Percentiles rank a stretch among this genome's conserved stretches.
These are phyloP conservation scores for Sebastes alutus DNA, from an alignment of 2,797 vertebrate genomes.

Conservation along the genomic window DNA sequence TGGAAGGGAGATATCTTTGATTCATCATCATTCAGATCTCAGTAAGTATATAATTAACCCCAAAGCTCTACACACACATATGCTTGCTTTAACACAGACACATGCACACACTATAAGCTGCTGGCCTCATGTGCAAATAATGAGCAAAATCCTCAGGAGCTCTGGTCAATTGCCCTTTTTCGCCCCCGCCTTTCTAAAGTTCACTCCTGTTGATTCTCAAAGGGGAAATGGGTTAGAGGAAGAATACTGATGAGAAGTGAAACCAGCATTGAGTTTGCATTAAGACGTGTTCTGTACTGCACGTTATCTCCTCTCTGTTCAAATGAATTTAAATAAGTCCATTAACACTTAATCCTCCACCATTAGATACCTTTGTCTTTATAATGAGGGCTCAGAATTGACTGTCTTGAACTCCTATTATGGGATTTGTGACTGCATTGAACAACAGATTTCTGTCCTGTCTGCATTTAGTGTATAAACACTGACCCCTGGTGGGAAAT, in stretches of 20 bases:
- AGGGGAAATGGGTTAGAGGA: background rate
- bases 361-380: conserved; percentile 14
- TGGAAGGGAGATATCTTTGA: background rate
- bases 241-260: conserved; percentile 15
- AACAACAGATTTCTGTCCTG: background rate
- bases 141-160: background rate
- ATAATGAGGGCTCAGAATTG: conserved; percentile 16
- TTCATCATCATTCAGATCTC: conserved; percentile 19
- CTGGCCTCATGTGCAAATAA: background rate
- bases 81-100: background rate
- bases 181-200: background rate
- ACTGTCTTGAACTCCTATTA: background rate
- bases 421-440: background rate
- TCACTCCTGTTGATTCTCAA: conserved; percentile 15
- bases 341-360: conserved; percentile 31
- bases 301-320: conserved; percentile 6
- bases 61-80: background rate
- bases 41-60: background rate
- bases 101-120: background rate
- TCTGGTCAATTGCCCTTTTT: background rate
- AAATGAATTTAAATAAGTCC: conserved; percentile 35
- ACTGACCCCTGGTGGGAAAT: conserved; percentile 28
- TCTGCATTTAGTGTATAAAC: background rate
- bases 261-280: conserved; percentile 30
- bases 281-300: conserved; percentile 29